Evolutionary conservation across 2,113 vertebrate species (phyloP).

Genomic region (Proteles cristata): DNA sequence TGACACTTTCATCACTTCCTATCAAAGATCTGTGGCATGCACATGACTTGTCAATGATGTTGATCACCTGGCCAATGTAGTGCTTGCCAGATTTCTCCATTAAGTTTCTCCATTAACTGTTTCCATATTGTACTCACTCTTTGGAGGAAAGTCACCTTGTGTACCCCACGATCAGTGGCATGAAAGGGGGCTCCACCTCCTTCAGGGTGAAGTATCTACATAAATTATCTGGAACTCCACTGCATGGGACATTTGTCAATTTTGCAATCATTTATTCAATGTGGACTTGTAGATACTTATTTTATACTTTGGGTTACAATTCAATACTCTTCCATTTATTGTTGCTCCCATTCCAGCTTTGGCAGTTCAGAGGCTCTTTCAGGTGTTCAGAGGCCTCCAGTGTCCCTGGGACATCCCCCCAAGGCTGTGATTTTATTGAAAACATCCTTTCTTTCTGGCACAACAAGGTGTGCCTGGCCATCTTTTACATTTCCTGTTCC

Average conservation of each 20-base stretch:
- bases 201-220: background rate
- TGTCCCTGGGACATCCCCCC: background rate
- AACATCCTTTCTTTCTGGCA: background rate
- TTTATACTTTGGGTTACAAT: background rate
- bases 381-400: background rate
- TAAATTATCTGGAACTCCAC: background rate
- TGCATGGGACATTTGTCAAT: background rate
- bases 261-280: background rate
- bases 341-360: background rate
- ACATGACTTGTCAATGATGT: background rate
- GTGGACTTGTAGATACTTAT: background rate
- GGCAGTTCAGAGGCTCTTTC: background rate
- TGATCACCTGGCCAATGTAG: background rate
- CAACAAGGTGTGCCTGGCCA: background rate
- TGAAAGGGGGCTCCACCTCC: background rate
- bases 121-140: background rate
- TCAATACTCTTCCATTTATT: background rate
- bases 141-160: background rate
- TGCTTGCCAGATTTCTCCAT: background rate
- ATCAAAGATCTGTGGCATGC: background rate
- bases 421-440: background rate
- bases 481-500: background rate
- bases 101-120: background rate
- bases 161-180: too few species aligned
- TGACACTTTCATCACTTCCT: background rate